Evolutionary conservation across 2,888 invertebrate genomes (phyloP).

Genomic region (Polyploca ridens): DNA sequence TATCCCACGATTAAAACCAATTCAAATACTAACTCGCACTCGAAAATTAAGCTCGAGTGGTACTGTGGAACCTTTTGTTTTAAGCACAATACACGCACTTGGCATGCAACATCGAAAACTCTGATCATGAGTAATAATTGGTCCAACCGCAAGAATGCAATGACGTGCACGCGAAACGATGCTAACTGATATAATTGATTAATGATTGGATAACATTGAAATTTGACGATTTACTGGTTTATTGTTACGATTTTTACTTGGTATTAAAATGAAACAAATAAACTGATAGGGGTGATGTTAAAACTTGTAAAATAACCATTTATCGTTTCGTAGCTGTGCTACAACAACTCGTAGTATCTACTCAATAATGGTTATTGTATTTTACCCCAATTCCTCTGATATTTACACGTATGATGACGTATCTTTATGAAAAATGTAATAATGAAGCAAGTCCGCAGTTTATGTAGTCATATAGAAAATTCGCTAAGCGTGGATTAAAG

Average conservation of each 20-base stretch:
- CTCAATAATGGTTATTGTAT: constrained; percentile 21
- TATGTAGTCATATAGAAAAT: constrained; percentile 37
- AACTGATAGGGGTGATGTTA: background rate
- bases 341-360: background rate
- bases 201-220: background rate
- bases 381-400: constrained; percentile 11
- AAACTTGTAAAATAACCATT: background rate
- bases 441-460: constrained; percentile 39
- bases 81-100: constrained; percentile 75
- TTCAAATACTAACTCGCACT: constrained; percentile 83
- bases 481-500: constrained; percentile 69
- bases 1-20: constrained; percentile 84
- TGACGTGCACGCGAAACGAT: background rate
- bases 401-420: background rate
- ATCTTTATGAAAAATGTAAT: constrained; percentile 10
- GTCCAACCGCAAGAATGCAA: constrained; percentile 12
- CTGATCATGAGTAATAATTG: constrained; percentile 35
- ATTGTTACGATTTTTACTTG: background rate
- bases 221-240: background rate
- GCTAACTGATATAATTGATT: background rate
- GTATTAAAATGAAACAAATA: background rate
- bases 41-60: constrained; percentile 81
- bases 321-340: background rate
- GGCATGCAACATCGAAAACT: constrained; percentile 52
- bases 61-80: constrained; percentile 75